Percentiles rank a stretch among this genome's conserved stretches.
Evolutionary conservation across 2,888 invertebrate genomes (phyloP).

Genomic region (Corythucha ciliata): DNA sequence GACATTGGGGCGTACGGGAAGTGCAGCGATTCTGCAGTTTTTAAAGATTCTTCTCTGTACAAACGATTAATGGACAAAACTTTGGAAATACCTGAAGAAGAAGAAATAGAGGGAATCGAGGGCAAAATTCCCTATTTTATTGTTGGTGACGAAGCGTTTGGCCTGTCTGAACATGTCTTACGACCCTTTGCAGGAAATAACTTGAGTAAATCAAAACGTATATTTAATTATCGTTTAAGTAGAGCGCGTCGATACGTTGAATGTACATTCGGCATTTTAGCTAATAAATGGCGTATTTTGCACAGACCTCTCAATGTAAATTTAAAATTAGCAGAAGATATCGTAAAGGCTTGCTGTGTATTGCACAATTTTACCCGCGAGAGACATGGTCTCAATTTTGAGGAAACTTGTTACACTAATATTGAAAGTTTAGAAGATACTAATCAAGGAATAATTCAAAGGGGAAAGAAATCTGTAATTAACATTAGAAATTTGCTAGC

Average conservation of each 20-base stretch:
- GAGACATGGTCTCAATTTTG: slow-evolving; percentile 20
- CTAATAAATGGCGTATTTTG: slow-evolving; percentile 25
- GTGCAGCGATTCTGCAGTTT: slow-evolving; percentile 11
- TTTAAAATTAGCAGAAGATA: slow-evolving; percentile 12
- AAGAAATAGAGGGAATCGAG: too few species aligned
- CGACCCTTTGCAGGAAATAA: neutral
- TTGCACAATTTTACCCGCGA: slow-evolving; percentile 18
- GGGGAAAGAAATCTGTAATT: too few species aligned
- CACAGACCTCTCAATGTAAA: slow-evolving; percentile 22
- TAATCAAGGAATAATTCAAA: neutral
- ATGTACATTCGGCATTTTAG: slow-evolving; percentile 2
- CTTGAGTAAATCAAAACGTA: slow-evolving; percentile 6
- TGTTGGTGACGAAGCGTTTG: slow-evolving; percentile 8
- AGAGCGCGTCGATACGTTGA: slow-evolving; percentile 12
- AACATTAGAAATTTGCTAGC: slow-evolving; percentile 7
- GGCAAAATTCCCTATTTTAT: slow-evolving; percentile 6
- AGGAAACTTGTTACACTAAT: slow-evolving; percentile 1
- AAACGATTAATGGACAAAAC: slow-evolving; percentile 8
- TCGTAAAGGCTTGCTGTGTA: slow-evolving; percentile 20
- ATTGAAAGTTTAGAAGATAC: neutral
- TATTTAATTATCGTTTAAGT: slow-evolving; percentile 16
- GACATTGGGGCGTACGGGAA: slow-evolving; percentile 14
- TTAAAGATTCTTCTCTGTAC: slow-evolving; percentile 15
- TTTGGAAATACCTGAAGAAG: slow-evolving; percentile 13
- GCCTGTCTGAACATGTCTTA: slow-evolving; percentile 5